Percentiles rank a stretch among this genome's conserved stretches.
phyloP scores from a whole-genome alignment of 2,113 vertebrate genomes.

The Prunella himalayana region DNA sequence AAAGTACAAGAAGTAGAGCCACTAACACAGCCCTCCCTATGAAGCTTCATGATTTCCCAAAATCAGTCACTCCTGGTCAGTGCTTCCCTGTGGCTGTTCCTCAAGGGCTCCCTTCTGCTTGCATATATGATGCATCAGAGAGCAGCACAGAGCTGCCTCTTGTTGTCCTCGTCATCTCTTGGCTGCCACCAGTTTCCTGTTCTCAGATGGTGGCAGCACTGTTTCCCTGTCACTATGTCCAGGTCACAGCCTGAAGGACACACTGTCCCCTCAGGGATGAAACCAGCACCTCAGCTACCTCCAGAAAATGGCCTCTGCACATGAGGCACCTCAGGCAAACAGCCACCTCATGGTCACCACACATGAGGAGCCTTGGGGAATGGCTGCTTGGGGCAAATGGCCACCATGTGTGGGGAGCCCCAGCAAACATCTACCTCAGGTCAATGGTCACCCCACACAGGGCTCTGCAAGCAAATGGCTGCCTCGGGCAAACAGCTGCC shows the following conservation, averaged over 20 bases:
- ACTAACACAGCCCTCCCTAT: not conserved
- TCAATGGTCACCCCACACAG: fast-evolving
- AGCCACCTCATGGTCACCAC: not conserved
- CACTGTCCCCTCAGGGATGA: not conserved
- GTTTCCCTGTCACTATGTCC: not conserved
- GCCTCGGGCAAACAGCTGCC: fast-evolving
- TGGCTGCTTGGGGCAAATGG: fast-evolving
- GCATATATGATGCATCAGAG: fast-evolving
- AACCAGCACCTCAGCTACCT: not conserved
- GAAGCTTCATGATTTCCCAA: not conserved
- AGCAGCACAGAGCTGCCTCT: not conserved
- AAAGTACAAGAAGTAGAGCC: not conserved
- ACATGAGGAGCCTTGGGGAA: not conserved
- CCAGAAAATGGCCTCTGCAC: not conserved
- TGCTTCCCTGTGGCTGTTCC: not conserved
- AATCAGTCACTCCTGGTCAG: not conserved
- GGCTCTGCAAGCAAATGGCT: not conserved
- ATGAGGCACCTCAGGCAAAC: not conserved
- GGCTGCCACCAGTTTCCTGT: not conserved
- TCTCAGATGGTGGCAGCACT: not conserved
- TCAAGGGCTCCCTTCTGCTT: not conserved
- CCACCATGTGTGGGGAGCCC: not conserved
- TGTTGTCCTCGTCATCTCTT: fast-evolving
- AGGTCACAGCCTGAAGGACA: not conserved
- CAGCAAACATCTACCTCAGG: not conserved